Conservation (phyloP, 2,797 vertebrate species). For the Diplodus puntazzo region DNA sequence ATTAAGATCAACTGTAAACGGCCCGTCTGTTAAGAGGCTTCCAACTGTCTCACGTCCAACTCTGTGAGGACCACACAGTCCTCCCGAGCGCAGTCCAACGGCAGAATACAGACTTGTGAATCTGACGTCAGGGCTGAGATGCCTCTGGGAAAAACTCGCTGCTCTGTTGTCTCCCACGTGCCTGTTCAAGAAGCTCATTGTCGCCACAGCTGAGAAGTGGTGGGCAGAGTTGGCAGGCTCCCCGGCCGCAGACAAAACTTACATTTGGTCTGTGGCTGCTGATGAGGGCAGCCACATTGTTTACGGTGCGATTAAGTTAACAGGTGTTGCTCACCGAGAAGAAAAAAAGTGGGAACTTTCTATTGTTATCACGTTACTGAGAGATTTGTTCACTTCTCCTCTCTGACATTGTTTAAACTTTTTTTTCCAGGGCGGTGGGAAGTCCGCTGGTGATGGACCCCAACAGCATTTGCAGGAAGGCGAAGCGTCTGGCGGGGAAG, state of each 20-base stretch:
- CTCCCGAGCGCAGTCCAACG: slow-evolving; percentile 34
- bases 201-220: slow-evolving; percentile 56
- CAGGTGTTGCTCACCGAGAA: slow-evolving; percentile 39
- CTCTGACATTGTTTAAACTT: slow-evolving; percentile 35
- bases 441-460: slow-evolving; percentile 99
- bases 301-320: slow-evolving; percentile 35
- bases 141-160: slow-evolving; percentile 68
- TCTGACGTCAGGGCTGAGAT: slow-evolving; percentile 57
- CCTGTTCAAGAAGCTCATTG: slow-evolving; percentile 45
- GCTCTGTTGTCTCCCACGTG: slow-evolving; percentile 61
- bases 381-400: background rate
- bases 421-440: slow-evolving; percentile 93
- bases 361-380: slow-evolving; percentile 6
- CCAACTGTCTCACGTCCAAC: slow-evolving; percentile 61
- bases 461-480: slow-evolving; percentile 99
- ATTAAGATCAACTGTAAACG: slow-evolving; percentile 56
- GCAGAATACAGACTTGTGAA: slow-evolving; percentile 42
- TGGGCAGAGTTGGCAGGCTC: slow-evolving; percentile 51
- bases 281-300: slow-evolving; percentile 46
- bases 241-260: slow-evolving; percentile 36
- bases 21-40: slow-evolving; percentile 48
- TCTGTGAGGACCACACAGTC: slow-evolving; percentile 65
- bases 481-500: slow-evolving; percentile 93
- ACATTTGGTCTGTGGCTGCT: slow-evolving; percentile 43
- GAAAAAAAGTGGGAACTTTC: background rate